A percentile compares a stretch with the other conserved stretches of the same genome.
Conservation (phyloP, 2,113 vertebrate genomes). For the Onychorhynchus coronatus region DNA sequence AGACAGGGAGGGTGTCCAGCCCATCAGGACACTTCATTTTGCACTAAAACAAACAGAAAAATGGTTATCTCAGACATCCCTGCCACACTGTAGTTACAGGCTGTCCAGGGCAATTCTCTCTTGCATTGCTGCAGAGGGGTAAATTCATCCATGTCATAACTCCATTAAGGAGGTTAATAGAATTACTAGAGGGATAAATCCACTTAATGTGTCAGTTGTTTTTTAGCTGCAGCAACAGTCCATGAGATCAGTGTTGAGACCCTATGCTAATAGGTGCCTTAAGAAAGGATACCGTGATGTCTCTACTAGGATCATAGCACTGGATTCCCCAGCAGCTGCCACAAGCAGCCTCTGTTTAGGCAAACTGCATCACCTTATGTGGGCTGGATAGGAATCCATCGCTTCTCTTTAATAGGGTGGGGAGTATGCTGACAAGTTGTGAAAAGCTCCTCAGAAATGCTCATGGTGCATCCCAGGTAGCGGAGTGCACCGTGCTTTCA, state of each 20-base stretch:
- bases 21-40: neutral
- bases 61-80: neutral
- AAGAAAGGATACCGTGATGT: conserved; percentile 1
- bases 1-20: neutral
- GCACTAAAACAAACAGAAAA: neutral
- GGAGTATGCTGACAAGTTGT: neutral
- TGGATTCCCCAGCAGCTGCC: neutral
- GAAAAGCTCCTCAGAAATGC: neutral
- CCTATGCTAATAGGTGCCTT: conserved; percentile 30
- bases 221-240: neutral
- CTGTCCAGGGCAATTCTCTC: neutral
- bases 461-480: neutral
- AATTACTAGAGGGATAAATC: conserved; percentile 46
- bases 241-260: conserved; percentile 4
- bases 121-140: neutral
- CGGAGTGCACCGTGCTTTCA: neutral
- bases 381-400: neutral
- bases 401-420: neutral
- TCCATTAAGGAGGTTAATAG: conserved; percentile 26
- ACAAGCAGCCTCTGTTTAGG: neutral
- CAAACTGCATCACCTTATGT: neutral
- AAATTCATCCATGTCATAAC: neutral
- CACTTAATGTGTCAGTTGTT: neutral
- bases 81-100: neutral
- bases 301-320: neutral